Base-by-base conservation (phyloP, 92 coral and sea anemone species). In the Palythoa caribaeorum region DNA sequence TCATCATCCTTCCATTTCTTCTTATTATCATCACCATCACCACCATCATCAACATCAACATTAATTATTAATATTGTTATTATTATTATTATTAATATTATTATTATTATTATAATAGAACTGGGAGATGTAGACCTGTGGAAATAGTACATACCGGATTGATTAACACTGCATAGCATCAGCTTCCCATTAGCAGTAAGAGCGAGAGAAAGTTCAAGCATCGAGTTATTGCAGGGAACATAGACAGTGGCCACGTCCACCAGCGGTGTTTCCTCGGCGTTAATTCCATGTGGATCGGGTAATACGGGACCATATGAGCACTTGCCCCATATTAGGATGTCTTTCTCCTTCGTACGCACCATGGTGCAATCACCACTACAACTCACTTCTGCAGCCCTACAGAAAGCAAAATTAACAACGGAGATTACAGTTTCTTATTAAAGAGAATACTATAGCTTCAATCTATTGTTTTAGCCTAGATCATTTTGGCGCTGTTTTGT, bases 321-420 rank as follows among this genome's bases (percentile, higher is more conserved):
- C 80, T 81, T 91, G 51, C 96, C 96, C 96, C 96, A 93, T 52
- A 89, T 78, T 54, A 88, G 38, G 38, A 88, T 83, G 63, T 87
- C 83, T 9, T 66, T 87, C 28, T 88, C 90, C 76, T 77, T 79
- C 9, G 96, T 93, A 44, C 76, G 68, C 5, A 93, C 89, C 94
- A 93, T 91, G 11, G 96, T 93, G 78, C 90, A 93, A 79, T 91
- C 77, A 51, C 88, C 96, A 28, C 74, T 85, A 59, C 96, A 93
- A 44, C 80, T 76, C 57, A 93, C 52, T 15, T 79, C 87, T 39
- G 36, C 38, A 52, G 95, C 95, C 51, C 95, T 93, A 54, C 1
- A 83, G 80, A 37, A 35, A 48, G 57, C 19, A 71, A 51, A 20
- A 80, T 44, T 44, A 2, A 44, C 7, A 44, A 44, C 50, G 7